These are phyloP conservation scores for Myotis davidii DNA, from an alignment of 2,113 vertebrate genomes.

Conservation along the genomic window DNA sequence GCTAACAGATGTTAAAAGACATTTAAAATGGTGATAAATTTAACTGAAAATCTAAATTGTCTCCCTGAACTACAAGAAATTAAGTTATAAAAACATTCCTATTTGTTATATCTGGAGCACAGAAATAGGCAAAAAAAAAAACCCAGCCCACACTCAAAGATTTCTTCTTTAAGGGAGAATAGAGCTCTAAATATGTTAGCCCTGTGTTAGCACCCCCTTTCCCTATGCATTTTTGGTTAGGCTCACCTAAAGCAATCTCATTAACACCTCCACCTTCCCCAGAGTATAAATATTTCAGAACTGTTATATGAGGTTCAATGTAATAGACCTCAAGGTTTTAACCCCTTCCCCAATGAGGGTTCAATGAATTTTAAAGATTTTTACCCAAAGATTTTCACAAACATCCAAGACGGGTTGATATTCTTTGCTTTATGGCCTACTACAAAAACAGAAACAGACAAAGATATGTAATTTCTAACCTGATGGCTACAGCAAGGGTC, in stretches of 20 bases:
- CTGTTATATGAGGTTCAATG: neutral
- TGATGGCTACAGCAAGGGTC: neutral
- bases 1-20: neutral
- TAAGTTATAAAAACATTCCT: constrained; percentile 35
- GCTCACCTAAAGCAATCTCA: constrained; percentile 1
- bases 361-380: constrained; percentile 7
- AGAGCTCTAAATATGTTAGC: neutral
- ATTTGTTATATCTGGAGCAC: neutral
- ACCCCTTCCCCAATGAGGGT: neutral
- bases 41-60: constrained; percentile 42
- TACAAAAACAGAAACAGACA: neutral
- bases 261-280: neutral
- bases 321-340: neutral
- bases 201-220: neutral
- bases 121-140: constrained; percentile 40
- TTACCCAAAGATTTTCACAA: neutral
- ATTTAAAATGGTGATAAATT: neutral
- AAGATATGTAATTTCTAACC: neutral
- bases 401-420: constrained; percentile 4
- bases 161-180: neutral
- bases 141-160: neutral
- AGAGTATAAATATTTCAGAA: neutral
- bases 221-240: neutral
- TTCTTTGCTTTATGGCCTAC: neutral
- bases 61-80: neutral